These are phyloP conservation scores for Ophthalmolycus amberensis DNA, from an alignment of 2,113 vertebrate species.

Conservation along the genomic window DNA sequence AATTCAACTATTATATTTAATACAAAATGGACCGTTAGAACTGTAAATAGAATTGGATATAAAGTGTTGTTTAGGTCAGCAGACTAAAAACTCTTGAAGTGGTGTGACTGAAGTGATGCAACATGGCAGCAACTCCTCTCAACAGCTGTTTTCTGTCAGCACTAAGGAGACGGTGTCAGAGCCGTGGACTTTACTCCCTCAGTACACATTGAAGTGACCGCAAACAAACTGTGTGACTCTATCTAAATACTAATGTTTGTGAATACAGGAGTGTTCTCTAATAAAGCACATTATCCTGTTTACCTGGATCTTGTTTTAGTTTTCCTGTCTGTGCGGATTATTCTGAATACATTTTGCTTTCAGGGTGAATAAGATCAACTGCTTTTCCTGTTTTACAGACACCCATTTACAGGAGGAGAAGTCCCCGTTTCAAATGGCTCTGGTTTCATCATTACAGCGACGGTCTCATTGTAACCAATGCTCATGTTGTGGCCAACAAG, in stretches of 20 bases:
- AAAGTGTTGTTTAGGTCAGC: neutral
- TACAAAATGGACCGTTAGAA: neutral
- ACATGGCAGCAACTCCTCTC: slow-evolving; percentile 71
- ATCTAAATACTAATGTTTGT: neutral
- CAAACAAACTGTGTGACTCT: neutral
- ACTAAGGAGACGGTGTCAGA: slow-evolving; percentile 51
- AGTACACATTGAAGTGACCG: neutral
- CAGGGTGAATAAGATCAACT: neutral
- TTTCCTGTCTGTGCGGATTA: neutral
- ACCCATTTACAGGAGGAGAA: slow-evolving; percentile 90
- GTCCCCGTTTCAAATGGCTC: slow-evolving; percentile 93
- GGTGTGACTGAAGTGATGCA: slow-evolving; percentile 64
- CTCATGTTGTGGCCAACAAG: slow-evolving; percentile 96
- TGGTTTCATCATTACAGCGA: slow-evolving; percentile 92
- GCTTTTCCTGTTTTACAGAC: slow-evolving; percentile 75
- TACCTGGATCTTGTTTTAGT: neutral
- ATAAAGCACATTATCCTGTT: too few relatives aligned
- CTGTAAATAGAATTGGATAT: neutral
- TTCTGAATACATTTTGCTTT: neutral
- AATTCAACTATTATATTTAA: fast-evolving
- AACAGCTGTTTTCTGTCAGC: slow-evolving; percentile 54
- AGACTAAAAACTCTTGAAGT: neutral
- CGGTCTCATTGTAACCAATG: slow-evolving; percentile 95
- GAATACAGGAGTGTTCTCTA: neutral
- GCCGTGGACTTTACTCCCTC: slow-evolving; percentile 19